These are phyloP conservation scores for Lordiphosa clarofinis DNA, from an alignment of 1,140 invertebrate genomes.

Conservation along the genomic window DNA sequence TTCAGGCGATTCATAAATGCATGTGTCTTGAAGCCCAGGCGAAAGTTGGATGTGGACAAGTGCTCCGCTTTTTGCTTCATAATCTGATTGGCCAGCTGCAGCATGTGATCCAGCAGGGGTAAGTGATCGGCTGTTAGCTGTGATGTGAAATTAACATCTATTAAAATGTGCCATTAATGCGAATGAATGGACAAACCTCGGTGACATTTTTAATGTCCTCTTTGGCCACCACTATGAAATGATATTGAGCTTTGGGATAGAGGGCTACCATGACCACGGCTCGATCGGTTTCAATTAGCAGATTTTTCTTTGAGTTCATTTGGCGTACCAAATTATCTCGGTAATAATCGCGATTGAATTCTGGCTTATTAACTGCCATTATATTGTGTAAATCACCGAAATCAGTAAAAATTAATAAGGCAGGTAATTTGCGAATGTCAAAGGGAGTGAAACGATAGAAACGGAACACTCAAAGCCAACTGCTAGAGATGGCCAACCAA, in stretches of 20 bases:
- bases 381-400: slow-evolving; percentile 12
- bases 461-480: neutral
- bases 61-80: slow-evolving; percentile 40
- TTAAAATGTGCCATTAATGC: neutral
- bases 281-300: slow-evolving; percentile 41
- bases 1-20: slow-evolving; percentile 36
- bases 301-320: slow-evolving; percentile 6
- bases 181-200: slow-evolving; percentile 8
- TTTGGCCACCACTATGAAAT: slow-evolving; percentile 47
- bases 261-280: slow-evolving; percentile 42
- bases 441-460: neutral
- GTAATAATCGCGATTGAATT: neutral
- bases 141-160: neutral
- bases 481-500: neutral
- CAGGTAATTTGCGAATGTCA: too few relatives aligned
- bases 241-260: slow-evolving; percentile 54
- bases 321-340: slow-evolving; percentile 15
- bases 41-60: slow-evolving; percentile 27
- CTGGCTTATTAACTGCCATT: neutral
- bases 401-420: neutral
- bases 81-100: slow-evolving; percentile 46
- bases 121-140: slow-evolving; percentile 46
- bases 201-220: slow-evolving; percentile 32
- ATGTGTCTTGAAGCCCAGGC: slow-evolving; percentile 49
- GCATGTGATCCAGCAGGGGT: slow-evolving; percentile 52